Evolutionary conservation across 1,140 invertebrate species (phyloP).

Genomic region (Pemphigus obesinymphae): DNA sequence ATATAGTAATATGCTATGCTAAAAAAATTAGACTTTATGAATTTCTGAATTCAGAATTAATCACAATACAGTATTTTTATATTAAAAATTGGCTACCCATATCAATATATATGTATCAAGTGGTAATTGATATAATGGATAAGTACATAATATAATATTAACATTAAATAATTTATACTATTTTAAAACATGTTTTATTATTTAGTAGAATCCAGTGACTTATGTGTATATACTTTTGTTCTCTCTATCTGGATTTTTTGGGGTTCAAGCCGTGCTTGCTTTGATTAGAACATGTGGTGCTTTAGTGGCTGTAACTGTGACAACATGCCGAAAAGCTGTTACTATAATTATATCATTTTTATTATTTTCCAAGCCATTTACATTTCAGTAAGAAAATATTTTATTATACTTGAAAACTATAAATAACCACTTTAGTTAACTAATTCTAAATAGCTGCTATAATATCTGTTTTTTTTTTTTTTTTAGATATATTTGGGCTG

Average conservation of each 20-base stretch:
- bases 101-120: too few species aligned
- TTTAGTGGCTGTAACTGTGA: constrained; percentile 85
- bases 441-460: too few species aligned
- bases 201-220: constrained; percentile 66
- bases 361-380: constrained; percentile 92
- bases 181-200: constrained; percentile 39
- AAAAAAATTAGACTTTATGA: too few species aligned
- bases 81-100: too few species aligned
- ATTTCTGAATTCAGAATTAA: too few species aligned
- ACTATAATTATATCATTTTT: constrained; percentile 90
- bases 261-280: constrained; percentile 85
- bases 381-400: constrained; percentile 70
- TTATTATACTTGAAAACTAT: neutral
- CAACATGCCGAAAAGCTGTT: constrained; percentile 80
- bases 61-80: too few species aligned
- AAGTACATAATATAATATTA: neutral
- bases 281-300: constrained; percentile 82
- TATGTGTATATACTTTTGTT: constrained; percentile 84
- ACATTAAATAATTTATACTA: neutral
- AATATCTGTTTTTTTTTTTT: constrained; percentile 47
- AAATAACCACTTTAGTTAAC: neutral
- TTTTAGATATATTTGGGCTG: constrained; percentile 85
- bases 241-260: constrained; percentile 83
- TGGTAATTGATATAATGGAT: too few species aligned
- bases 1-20: too few species aligned